These are phyloP conservation scores for Xyliphius kryptos DNA, from an alignment of 2,113 vertebrate species.

Conservation along the genomic window DNA sequence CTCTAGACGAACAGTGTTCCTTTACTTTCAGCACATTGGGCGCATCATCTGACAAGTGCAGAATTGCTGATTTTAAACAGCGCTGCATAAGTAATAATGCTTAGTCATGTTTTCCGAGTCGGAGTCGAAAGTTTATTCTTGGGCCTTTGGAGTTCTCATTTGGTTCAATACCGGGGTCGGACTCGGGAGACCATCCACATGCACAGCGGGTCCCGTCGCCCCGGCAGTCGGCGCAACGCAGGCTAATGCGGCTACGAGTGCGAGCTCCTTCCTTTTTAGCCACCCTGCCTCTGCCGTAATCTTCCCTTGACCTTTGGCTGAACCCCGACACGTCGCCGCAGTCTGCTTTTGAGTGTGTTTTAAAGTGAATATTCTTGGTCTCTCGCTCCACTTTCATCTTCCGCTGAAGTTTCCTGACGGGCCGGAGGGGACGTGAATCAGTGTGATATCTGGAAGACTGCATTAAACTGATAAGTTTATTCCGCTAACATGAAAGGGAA, in stretches of 20 bases:
- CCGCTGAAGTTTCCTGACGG: slow-evolving; percentile 59
- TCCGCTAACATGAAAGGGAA: slow-evolving; percentile 67
- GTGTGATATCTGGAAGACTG: slow-evolving; percentile 58
- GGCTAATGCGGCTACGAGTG: slow-evolving; percentile 21
- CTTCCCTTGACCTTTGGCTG: slow-evolving; percentile 52
- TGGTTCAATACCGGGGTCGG: not conserved
- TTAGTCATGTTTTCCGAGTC: not conserved
- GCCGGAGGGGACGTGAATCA: slow-evolving; percentile 59
- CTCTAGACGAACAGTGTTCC: too few relatives aligned
- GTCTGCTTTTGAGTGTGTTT: slow-evolving; percentile 58
- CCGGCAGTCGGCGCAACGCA: slow-evolving; percentile 4
- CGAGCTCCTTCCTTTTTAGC: slow-evolving; percentile 16
- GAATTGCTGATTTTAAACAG: not conserved
- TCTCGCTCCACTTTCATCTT: slow-evolving; percentile 56
- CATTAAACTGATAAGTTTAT: slow-evolving; percentile 64
- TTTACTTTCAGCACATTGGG: too few relatives aligned
- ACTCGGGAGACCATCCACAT: slow-evolving; percentile 5
- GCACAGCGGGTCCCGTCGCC: slow-evolving; percentile 13
- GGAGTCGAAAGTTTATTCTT: not conserved
- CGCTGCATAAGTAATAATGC: not conserved
- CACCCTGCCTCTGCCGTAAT: slow-evolving; percentile 28
- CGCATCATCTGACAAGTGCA: too few relatives aligned
- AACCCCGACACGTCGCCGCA: slow-evolving; percentile 54
- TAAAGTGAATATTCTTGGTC: slow-evolving; percentile 53
- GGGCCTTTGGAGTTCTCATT: not conserved